Percentiles rank a stretch among this genome's conserved stretches.
Conservation (phyloP, 1,140 invertebrate genomes). For the Dendrolimus punctatus region DNA sequence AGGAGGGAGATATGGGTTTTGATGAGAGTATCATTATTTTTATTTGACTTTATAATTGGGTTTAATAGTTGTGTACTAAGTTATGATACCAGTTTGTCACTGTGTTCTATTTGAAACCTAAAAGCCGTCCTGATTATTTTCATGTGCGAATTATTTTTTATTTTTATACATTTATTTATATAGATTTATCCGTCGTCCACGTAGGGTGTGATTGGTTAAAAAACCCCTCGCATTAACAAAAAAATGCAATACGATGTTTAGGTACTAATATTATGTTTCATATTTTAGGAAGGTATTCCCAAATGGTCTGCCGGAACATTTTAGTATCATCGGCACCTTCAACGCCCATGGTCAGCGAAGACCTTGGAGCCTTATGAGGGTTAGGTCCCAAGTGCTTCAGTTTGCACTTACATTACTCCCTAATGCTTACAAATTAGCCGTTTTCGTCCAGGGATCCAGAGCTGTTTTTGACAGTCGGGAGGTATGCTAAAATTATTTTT, state of each 20-base stretch:
- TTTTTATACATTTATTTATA: too few species aligned
- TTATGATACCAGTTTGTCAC: too few species aligned
- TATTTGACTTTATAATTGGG: too few species aligned
- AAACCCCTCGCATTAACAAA: too few species aligned
- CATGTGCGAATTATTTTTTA: too few species aligned
- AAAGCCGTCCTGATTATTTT: too few species aligned
- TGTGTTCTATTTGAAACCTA: too few species aligned
- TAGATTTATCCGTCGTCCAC: too few species aligned
- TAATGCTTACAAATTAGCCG: conserved; percentile 72
- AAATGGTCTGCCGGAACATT: conserved; percentile 47
- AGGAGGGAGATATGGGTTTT: too few species aligned
- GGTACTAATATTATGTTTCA: neutral
- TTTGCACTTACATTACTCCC: conserved; percentile 82
- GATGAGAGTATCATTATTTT: too few species aligned
- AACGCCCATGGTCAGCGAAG: conserved; percentile 69
- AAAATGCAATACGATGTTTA: neutral
- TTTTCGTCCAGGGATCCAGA: conserved; percentile 66
- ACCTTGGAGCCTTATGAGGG: conserved; percentile 81
- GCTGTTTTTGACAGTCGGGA: conserved; percentile 34
- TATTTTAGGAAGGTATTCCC: conserved; percentile 57
- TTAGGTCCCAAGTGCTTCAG: conserved; percentile 74
- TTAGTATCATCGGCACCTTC: conserved; percentile 77
- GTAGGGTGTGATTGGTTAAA: too few species aligned
- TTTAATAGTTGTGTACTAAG: too few species aligned
- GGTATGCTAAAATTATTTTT: conserved; percentile 20